Evolutionary conservation across 2,113 vertebrate species (phyloP).

Genomic region (Stegostoma tigrinum): DNA sequence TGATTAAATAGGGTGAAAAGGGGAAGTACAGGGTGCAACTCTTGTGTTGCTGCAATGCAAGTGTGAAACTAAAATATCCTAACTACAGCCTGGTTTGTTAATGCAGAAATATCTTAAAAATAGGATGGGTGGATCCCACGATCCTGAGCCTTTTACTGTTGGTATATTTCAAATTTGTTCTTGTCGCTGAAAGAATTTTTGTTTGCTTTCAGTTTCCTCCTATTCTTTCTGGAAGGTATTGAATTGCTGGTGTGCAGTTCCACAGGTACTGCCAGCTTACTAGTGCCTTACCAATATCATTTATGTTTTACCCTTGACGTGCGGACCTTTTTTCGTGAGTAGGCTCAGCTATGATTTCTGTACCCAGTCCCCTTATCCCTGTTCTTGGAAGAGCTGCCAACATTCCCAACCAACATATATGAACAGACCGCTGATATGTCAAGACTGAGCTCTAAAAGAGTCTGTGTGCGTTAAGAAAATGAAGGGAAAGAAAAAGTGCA

Average conservation of each 20-base stretch:
- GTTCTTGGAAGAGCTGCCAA: not conserved
- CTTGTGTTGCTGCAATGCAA: not conserved
- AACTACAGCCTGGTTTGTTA: not conserved
- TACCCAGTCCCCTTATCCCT: not conserved
- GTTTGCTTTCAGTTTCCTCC: not conserved
- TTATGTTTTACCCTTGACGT: not conserved
- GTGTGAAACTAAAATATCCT: not conserved
- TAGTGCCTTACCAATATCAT: not conserved
- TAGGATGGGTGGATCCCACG: not conserved
- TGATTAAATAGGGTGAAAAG: constrained; percentile 1
- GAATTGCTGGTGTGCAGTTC: not conserved
- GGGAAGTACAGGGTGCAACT: not conserved
- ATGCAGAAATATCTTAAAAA: not conserved
- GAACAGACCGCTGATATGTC: too few species aligned
- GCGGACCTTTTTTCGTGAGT: not conserved
- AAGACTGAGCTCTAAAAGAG: not conserved
- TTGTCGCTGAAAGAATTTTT: not conserved
- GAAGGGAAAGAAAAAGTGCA: not conserved
- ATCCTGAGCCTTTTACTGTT: not conserved
- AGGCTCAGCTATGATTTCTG: not conserved
- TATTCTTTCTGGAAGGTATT: not conserved
- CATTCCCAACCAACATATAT: not conserved
- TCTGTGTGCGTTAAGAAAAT: not conserved
- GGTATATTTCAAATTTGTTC: not conserved
- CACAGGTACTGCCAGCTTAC: not conserved